Conservation (phyloP, 1,140 invertebrate genomes). For the Chironomus tepperi region DNA sequence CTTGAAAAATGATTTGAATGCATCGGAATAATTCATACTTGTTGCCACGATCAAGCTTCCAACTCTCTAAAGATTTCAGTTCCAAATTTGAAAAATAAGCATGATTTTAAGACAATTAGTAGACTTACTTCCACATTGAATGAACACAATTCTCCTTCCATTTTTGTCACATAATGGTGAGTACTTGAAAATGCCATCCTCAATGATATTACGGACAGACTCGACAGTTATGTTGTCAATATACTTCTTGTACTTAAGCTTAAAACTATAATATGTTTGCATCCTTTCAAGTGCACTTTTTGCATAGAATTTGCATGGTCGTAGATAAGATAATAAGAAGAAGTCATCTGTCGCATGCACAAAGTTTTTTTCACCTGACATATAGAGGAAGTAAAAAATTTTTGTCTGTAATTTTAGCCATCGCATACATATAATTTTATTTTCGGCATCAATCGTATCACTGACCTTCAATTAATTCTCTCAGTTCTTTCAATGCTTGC, state of each 20-base stretch:
- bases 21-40: conserved; percentile 49
- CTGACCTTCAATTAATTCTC: conserved; percentile 48
- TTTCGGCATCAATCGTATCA: not conserved
- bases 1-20: conserved; percentile 49
- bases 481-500: conserved; percentile 48
- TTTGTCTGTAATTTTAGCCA: too few species aligned
- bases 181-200: conserved; percentile 46
- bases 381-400: not conserved
- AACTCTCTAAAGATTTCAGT: conserved; percentile 42
- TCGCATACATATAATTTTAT: too few species aligned
- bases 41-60: conserved; percentile 52
- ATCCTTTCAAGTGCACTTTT: conserved; percentile 51
- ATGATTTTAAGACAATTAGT: too few species aligned
- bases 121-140: conserved; percentile 48
- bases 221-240: conserved; percentile 43
- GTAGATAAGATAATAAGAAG: conserved; percentile 52
- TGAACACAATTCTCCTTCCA: conserved; percentile 47
- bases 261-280: conserved; percentile 49
- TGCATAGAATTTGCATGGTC: conserved; percentile 59
- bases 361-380: not conserved
- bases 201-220: conserved; percentile 42
- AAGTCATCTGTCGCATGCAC: conserved; percentile 47
- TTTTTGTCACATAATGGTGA: conserved; percentile 46
- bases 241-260: conserved; percentile 45
- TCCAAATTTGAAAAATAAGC: too few species aligned